Conservation (phyloP, 2,888 invertebrate genomes). For the Idaea straminata region DNA sequence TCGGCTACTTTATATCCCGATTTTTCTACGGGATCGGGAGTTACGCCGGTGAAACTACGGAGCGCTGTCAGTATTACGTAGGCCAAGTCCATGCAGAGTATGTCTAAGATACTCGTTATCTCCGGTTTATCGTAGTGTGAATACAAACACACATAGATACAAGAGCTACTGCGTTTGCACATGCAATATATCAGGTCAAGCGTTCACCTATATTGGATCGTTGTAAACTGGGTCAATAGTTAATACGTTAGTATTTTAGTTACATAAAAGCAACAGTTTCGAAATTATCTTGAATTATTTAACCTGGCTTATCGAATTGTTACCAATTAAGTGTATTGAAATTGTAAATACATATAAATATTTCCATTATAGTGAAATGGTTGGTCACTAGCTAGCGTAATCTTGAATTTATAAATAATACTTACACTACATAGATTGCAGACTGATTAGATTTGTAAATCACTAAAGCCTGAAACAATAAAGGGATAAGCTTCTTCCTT, state of each 20-base stretch:
- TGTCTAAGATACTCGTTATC: slow-evolving; percentile 33
- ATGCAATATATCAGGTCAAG: slow-evolving; percentile 37
- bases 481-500: too few relatives aligned
- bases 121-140: slow-evolving; percentile 33
- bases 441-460: too few relatives aligned
- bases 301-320: background rate
- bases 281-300: slow-evolving; percentile 22
- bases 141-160: slow-evolving; percentile 29
- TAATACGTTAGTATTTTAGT: slow-evolving; percentile 19
- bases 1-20: too few relatives aligned
- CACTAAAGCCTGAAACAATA: too few relatives aligned
- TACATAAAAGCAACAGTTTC: slow-evolving; percentile 39
- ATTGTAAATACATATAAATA: background rate
- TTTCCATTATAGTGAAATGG: background rate
- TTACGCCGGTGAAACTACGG: too few relatives aligned
- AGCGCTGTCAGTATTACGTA: background rate
- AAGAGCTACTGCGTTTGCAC: slow-evolving; percentile 27
- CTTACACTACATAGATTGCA: too few relatives aligned
- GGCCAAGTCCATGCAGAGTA: background rate
- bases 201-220: slow-evolving; percentile 36
- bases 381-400: too few relatives aligned
- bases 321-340: background rate
- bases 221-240: slow-evolving; percentile 47
- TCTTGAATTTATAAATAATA: too few relatives aligned
- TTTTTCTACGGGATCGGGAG: too few relatives aligned